phyloP scores from a whole-genome alignment of 92 coral and sea anemone genomes.

The Epizoanthus stellaris region DNA sequence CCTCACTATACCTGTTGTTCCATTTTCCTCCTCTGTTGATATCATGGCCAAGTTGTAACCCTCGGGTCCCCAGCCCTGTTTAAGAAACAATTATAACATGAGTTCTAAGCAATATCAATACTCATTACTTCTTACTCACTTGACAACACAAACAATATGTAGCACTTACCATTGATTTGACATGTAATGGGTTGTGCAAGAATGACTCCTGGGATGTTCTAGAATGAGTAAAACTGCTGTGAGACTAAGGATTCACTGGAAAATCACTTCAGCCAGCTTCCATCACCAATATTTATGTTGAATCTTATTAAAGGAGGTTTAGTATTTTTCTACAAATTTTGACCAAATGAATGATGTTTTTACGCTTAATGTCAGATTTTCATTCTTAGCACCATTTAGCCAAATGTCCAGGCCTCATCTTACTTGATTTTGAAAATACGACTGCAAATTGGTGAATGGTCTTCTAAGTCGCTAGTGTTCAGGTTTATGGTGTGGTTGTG shows the following conservation, averaged over 20 bases:
- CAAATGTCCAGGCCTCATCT: too few relatives aligned
- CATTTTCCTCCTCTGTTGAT: conserved; percentile 88
- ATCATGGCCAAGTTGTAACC: conserved; percentile 93
- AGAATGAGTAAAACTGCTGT: conserved; percentile 9
- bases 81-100: neutral
- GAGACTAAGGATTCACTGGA: neutral
- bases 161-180: conserved; percentile 89
- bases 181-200: conserved; percentile 91
- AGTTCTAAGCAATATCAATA: neutral
- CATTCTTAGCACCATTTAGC: too few relatives aligned
- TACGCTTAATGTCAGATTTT: too few relatives aligned
- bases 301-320: too few relatives aligned
- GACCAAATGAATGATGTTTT: too few relatives aligned
- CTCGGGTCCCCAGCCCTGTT: conserved; percentile 96
- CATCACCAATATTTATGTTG: too few relatives aligned
- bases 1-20: conserved; percentile 62
- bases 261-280: too few relatives aligned
- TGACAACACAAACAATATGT: neutral
- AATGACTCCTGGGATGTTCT: conserved; percentile 92
- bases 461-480: too few relatives aligned
- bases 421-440: too few relatives aligned
- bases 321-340: too few relatives aligned
- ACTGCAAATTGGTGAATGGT: too few relatives aligned
- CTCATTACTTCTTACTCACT: neutral
- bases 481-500: too few relatives aligned